A percentile compares a stretch with the other conserved stretches of the same genome.
These are phyloP conservation scores for Pandemis corylana DNA, from an alignment of 2,888 invertebrate species.

Conservation along the genomic window DNA sequence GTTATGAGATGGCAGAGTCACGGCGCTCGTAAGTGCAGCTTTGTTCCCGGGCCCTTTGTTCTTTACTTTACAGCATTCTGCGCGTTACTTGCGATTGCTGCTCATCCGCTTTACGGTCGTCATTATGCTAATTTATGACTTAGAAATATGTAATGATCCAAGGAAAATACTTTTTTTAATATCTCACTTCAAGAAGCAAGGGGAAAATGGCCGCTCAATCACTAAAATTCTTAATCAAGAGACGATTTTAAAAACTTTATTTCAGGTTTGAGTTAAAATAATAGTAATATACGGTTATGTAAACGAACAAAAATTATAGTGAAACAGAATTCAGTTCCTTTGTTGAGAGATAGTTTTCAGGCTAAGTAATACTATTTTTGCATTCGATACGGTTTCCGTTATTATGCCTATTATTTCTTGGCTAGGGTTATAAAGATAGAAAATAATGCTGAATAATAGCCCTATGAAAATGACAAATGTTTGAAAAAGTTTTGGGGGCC, in stretches of 20 bases:
- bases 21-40: slow-evolving; percentile 1
- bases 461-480: background rate
- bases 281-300: no score
- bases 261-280: no score
- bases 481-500: background rate
- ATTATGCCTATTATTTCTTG: no score
- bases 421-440: no score
- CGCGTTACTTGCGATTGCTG: background rate
- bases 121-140: background rate
- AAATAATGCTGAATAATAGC: background rate
- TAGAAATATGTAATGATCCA: background rate
- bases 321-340: no score
- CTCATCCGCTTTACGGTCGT: slow-evolving; percentile 3
- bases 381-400: no score
- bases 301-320: no score
- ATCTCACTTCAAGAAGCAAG: background rate
- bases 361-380: no score
- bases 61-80: background rate
- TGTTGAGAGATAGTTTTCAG: no score
- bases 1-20: background rate
- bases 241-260: no score
- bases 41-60: slow-evolving; percentile 17
- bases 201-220: background rate
- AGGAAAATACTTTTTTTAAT: background rate
- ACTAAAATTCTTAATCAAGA: no score